These are phyloP conservation scores for Mantis religiosa DNA, from an alignment of 2,888 invertebrate species.

Conservation along the genomic window DNA sequence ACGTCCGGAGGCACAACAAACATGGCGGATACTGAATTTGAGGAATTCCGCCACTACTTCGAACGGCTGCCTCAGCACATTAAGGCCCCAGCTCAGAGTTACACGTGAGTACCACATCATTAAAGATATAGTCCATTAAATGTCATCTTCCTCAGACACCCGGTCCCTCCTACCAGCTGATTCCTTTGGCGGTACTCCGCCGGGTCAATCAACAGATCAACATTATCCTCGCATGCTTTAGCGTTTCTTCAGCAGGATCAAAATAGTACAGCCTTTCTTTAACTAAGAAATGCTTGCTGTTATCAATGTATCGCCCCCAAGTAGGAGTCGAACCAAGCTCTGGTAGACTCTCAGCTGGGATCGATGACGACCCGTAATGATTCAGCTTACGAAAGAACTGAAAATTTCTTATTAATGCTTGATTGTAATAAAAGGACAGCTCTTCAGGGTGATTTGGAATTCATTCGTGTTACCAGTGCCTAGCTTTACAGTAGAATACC, in stretches of 20 bases:
- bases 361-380: not conserved
- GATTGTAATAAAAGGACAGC: not conserved
- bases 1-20: slow-evolving; percentile 21
- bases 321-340: not conserved
- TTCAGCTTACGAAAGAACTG: not conserved
- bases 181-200: not conserved
- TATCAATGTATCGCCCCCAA: not conserved
- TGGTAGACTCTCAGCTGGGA: not conserved
- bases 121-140: not conserved
- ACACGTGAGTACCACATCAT: slow-evolving; percentile 70
- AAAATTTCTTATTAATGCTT: not conserved
- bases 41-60: slow-evolving; percentile 85
- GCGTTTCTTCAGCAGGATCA: not conserved
- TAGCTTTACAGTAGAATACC: too few species aligned
- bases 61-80: slow-evolving; percentile 75
- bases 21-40: slow-evolving; percentile 92
- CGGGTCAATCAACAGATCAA: not conserved
- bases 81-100: slow-evolving; percentile 76
- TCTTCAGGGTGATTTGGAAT: not conserved
- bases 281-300: not conserved
- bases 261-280: not conserved
- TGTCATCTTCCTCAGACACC: not conserved
- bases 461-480: too few species aligned
- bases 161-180: too few species aligned
- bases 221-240: not conserved